Conservation (phyloP, 2,797 vertebrate species). For the Sebastolobus altivelis region DNA sequence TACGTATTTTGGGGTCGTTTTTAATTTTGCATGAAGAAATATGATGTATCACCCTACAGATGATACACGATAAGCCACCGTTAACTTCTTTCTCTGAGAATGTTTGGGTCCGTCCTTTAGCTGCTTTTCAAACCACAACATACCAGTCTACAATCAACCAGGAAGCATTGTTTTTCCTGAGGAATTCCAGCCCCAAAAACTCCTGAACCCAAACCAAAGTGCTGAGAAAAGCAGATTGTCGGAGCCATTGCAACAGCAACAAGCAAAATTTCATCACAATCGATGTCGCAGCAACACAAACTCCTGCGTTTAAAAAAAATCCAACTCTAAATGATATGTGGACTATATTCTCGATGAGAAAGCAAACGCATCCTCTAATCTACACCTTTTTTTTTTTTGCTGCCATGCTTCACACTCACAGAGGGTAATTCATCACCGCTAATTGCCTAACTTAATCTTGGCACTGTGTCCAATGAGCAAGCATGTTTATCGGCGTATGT, state of each 20-base stretch:
- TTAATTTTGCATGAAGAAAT: not conserved
- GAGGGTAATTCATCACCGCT: conserved; percentile 61
- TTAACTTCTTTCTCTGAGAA: not conserved
- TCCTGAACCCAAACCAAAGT: conserved; percentile 3
- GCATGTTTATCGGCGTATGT: conserved; percentile 52
- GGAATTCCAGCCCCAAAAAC: conserved; percentile 5
- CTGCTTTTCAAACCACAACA: conserved; percentile 22
- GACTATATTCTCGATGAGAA: conserved; percentile 12
- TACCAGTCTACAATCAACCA: not conserved
- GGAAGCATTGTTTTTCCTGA: not conserved
- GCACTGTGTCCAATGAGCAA: conserved; percentile 58
- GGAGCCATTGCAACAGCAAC: conserved; percentile 52
- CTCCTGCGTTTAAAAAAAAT: conserved; percentile 18
- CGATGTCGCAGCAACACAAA: conserved; percentile 16
- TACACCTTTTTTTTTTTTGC: conserved; percentile 32
- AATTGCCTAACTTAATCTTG: conserved; percentile 70
- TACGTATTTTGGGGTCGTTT: not conserved
- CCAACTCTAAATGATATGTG: conserved; percentile 10
- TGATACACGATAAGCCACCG: not conserved
- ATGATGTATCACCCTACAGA: not conserved
- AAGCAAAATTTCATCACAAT: conserved; percentile 51
- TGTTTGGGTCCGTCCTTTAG: not conserved
- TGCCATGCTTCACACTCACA: conserved; percentile 33
- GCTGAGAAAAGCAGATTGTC: conserved; percentile 33
- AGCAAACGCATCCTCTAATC: conserved; percentile 20